phyloP scores from a whole-genome alignment of 1,140 invertebrate genomes.

The Aphaenogaster ashmeadi region DNA sequence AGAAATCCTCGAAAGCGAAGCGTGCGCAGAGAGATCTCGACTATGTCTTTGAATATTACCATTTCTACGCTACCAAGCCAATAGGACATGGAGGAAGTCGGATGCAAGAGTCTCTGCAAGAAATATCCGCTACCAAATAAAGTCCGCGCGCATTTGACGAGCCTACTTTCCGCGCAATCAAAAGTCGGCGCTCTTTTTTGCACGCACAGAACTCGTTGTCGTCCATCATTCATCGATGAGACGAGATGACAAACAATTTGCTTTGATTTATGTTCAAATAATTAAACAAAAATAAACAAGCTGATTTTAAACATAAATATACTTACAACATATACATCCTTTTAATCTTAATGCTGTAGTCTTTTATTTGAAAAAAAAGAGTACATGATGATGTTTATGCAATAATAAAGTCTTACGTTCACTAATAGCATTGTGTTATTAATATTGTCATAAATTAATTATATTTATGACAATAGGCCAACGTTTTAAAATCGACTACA shows the following conservation, averaged over 20 bases:
- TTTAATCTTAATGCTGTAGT: not conserved
- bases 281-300: not conserved
- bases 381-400: not conserved
- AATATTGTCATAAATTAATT: no score
- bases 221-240: constrained; percentile 1
- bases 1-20: constrained; percentile 16
- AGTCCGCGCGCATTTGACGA: constrained; percentile 58
- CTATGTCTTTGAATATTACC: constrained; percentile 14
- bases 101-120: not conserved
- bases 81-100: constrained; percentile 4
- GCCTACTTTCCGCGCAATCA: constrained; percentile 53
- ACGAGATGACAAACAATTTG: constrained; percentile 5
- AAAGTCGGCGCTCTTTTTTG: constrained; percentile 5
- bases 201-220: not conserved
- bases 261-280: not conserved
- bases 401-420: not conserved
- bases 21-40: constrained; percentile 12
- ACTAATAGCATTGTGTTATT: not conserved
- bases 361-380: not conserved
- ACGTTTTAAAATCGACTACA: not conserved
- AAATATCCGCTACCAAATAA: constrained; percentile 60
- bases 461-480: not conserved
- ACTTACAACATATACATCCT: not conserved
- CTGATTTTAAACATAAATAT: not conserved
- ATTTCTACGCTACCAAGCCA: constrained; percentile 4